Base-by-base conservation (phyloP, 2,888 invertebrate genomes). In the Lasioglossum oenotherae region DNA sequence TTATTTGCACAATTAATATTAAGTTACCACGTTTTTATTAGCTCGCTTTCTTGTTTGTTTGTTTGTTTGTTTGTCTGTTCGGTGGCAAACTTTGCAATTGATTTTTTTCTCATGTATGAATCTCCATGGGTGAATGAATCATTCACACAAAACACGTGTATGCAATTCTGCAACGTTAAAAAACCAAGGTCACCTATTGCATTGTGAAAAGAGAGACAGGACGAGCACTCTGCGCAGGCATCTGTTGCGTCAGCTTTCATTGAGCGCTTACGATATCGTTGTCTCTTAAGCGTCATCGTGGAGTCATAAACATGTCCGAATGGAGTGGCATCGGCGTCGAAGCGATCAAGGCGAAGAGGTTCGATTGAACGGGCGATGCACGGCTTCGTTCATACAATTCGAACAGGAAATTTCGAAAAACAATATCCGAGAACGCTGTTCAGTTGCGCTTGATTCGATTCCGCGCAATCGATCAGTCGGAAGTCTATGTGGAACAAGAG, bases 381-480 rank as follows among this genome's bases (percentile, higher is more conserved):
- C 23, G 8, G 23, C 57, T 2, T 8, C n/a, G 57, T 57, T 23
- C n/a, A 12, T 57, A 12, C n/a, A 57, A 57, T 27, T 27, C 12
- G n/a, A 27, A 14, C 60, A 27, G 60, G 1, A 14, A 60, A 27
- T 27, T 27, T 27, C 60, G 27, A 14, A 16, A 60, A 60, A 60
- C 60, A 16, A 60, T 60, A 60, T 27, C 27, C 60, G 23, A 14
- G 60, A 57, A 19, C 64, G 31, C 6, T 35, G 31, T 67, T 67
- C 67, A 16, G 19, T 35, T 23, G 23, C 23, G 38, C 23, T 38
- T 10, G 69, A 38, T 67, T 19, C 67, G 31, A 67, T 67, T 67
- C 67, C 31, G 67, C 19, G 31, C 8, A 67, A 67, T 67, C 67
- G 67, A 67, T 67, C 67, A 67, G 67, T 19, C 67, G 67, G 67